Base-by-base conservation (phyloP, 2,797 vertebrate genomes). In the Spondyliosoma cantharus region DNA sequence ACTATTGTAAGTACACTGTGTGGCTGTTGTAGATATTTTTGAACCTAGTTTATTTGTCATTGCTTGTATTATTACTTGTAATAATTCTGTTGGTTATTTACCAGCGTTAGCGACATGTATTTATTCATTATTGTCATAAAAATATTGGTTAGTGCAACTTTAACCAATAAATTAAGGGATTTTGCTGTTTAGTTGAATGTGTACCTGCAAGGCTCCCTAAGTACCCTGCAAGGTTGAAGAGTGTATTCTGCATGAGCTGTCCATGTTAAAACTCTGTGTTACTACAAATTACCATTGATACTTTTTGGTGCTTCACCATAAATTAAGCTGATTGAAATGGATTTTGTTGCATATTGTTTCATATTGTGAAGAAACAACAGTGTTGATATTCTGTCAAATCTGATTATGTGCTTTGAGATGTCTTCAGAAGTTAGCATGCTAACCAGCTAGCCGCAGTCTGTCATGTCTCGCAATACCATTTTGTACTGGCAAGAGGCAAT, bases 1-100 rank as follows among this genome's bases (percentile, higher is more conserved):
- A 58, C 61, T 59, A 29, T 27, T 81, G 53, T 76, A 69, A 77
- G 77, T 73, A 70, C 64, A 58, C 45, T 19, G 74, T 68, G 62
- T 48, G 22, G 29, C 48, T 74, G 72, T 67, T 86, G 78, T 86
- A 78, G 57, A 84, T 86, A 65, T 71, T 68, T 76, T 67, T 50
- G 15, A 59, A 25, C 2, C 16, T 13, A 56, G 17, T 70, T 71
- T 42, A 16, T 57, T 67, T 48, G 22, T 59, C n/a, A 64, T n/a
- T 58, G 32, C n/a, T 7, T 72, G n/a, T 61, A 24, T 45, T 22
- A 57, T 17, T 19, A 20, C 27, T 19, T 2, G 37, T 57, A 37
- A 56, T 54, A 27, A 24, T 27, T 46, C 16, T 25, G 22, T 27
- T 15, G 4, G 24, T 64, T n/a, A n/a, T n/a, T 27, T 64, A 11